Evolutionary conservation across 1,140 invertebrate species (phyloP), one percentile per base, ranked within the genome.

Genomic region (Drosophila bipectinata): DNA sequence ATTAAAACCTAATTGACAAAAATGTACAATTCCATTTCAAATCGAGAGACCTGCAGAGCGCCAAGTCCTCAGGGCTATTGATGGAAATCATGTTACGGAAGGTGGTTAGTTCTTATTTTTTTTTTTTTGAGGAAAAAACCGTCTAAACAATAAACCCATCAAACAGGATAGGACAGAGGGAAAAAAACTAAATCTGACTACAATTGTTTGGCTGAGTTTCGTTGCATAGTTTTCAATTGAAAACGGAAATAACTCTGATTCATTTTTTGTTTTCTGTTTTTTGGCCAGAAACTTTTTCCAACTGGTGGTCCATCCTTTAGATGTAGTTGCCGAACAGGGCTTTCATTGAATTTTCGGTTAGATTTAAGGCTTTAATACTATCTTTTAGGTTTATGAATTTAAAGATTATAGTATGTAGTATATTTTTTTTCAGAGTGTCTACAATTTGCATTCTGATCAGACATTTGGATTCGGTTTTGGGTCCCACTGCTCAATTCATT

Each of bases 401-500:
- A 53, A 61, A 21, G 3, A 24, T 1, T 39, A 14, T 21, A 44
- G 37, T 21, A 21, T 15, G 21, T 21, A 21, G 21, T 21, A 7
- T 34, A 28, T 18, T 52, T 52, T 32, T 15, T 14, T 8, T 28
- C 1, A 14, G 2, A 2, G 21, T 8, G 28, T 8, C 44, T 24
- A 18, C 12, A 45, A 62, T 62, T 62, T 71, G 66, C 37, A 62
- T 55, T 58, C 58, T 51, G 72, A 74, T 74, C 72, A 74, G 71
- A 21, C 66, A 61, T 41, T 26, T 67, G 60, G 59, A 41, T 41
- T 67, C 60, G 63, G 51, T 49, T 51, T 51, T 49, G 51, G 59
- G 71, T 54, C 49, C 57, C 71, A 45, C 15, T 55, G 58, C 68
- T 63, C 68, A 72, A 72, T 74, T 74, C 72, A 74, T 74, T 74